Evolutionary conservation across 2,797 vertebrate genomes (phyloP), one percentile per base, ranked within the genome.

Genomic region (Crenichthys baileyi): DNA sequence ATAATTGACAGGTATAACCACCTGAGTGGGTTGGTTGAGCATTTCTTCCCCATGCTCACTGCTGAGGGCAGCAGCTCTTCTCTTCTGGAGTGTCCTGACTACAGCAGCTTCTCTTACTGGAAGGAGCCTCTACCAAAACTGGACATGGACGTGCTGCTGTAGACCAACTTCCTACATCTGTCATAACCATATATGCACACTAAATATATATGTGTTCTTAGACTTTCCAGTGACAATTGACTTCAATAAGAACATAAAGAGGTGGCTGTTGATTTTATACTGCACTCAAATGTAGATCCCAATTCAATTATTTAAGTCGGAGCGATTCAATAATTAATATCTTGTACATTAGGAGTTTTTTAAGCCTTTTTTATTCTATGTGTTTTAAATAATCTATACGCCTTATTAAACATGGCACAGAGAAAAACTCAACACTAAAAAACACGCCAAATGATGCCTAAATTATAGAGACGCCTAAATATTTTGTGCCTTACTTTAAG

Each of bases 11-110:
- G 98, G 73, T 99, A 98, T 0, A 93, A 95, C 79, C 94, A 93
- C 78, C 96, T 99, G 50, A 89, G 95, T 0, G 97, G 98, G 86
- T 56, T 97, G 82, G 98, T 98, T 74, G 97, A 99, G 79, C 96
- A 98, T 68, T 92, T 99, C 88, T 99, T 99, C 90, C 98, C 98
- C 0, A 90, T 95, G 26, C 83, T 96, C 18, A 90, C 81, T 4
- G 36, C 58, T 0, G 90, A 90, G 1, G 70, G 80, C 55, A 92
- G 91, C 18, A 80, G 79, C 1, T 91, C 77, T 0, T 0, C 75
- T 0, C 92, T 93, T 67, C 93, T 98, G 73, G 79, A 90, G 77
- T 95, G 93, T 58, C 97, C 97, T 0, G 97, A 98, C 22, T 97
- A 91, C 92, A 98, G 97, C 92, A 94, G 94, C 56, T 96, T 97